Percentiles rank a stretch among this genome's conserved stretches.
These are phyloP conservation scores for Selene dorsalis DNA, from an alignment of 2,797 vertebrate species.

Conservation along the genomic window DNA sequence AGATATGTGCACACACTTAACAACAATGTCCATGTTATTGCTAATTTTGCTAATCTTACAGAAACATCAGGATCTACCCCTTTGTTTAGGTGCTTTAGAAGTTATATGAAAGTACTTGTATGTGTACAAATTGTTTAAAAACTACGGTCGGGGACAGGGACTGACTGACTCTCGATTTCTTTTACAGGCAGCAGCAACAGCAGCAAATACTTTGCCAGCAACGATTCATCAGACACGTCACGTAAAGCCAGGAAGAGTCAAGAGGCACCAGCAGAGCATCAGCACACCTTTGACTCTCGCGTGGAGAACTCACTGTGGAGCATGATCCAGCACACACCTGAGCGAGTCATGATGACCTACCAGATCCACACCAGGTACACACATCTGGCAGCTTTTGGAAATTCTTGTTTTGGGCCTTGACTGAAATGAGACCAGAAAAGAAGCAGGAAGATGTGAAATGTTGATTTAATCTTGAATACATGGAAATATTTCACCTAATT, in stretches of 20 bases:
- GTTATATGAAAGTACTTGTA: background rate
- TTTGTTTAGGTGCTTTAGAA: no score
- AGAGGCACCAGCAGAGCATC: conserved; percentile 71
- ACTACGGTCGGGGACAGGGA: background rate
- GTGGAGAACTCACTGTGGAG: conserved; percentile 84
- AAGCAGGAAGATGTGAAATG: background rate
- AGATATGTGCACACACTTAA: background rate
- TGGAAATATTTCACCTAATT: background rate
- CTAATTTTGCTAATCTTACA: background rate
- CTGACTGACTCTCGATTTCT: conserved; percentile 19
- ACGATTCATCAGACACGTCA: conserved; percentile 86
- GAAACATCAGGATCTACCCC: background rate
- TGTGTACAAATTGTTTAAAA: background rate
- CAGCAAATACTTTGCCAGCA: conserved; percentile 87
- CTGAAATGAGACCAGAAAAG: background rate
- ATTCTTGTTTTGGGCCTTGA: background rate
- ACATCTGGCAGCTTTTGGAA: no score
- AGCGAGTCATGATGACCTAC: conserved; percentile 89
- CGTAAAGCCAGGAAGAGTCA: conserved; percentile 78
- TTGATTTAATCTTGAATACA: background rate
- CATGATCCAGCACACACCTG: conserved; percentile 85
- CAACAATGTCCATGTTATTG: background rate
- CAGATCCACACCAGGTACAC: conserved; percentile 89
- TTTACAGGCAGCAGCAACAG: conserved; percentile 88
- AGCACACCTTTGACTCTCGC: conserved; percentile 62